Base-by-base conservation (phyloP, 2,113 vertebrate species). In the Catagonus wagneri region DNA sequence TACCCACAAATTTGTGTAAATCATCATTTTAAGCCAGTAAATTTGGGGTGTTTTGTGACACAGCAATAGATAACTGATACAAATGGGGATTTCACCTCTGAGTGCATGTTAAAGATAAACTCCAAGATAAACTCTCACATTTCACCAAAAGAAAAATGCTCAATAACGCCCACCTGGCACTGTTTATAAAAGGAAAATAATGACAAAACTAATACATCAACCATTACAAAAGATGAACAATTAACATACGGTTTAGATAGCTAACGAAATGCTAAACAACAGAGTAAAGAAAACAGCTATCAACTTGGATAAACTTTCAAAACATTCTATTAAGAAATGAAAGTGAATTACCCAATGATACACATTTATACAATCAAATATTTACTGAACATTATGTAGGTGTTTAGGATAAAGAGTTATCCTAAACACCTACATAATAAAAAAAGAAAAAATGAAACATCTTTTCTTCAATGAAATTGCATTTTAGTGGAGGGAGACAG, bases 131-230 rank as follows among this genome's bases (percentile, higher is more conserved):
- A 68, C 34, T 76, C 29, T 86, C 58, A 83, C 22, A 92, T 81
- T 80, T 44, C 44, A 58, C 58, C 23, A 36, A 66, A 63, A 94
- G n/a, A 83, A 69, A 92, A 92, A 66, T 7, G 52, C 29, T 86
- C 4, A 72, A 75, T 61, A 81, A 94, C 60, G 86, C 61, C 16
- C 25, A 34, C 54, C 3, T 6, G 14, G 56, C 22, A 65, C 7
- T 75, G 44, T 90, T 93, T 72, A 6, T 74, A 63, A 89, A 92
- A 93, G 32, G 2, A 92, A 93, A 85, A 71, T 69, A 50, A 90
- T 11, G 16, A 22, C 44, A 50, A n/a, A 89, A 75, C 61, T 44
- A 72, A 63, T 78, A 88, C 58, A 29, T 56, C 58, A 74, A 52
- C 7, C 1, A 22, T 74, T 75, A 79, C 22, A n/a, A 86, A 93